phyloP scores from a whole-genome alignment of 1,140 invertebrate genomes.

The Camponotus pennsylvanicus region DNA sequence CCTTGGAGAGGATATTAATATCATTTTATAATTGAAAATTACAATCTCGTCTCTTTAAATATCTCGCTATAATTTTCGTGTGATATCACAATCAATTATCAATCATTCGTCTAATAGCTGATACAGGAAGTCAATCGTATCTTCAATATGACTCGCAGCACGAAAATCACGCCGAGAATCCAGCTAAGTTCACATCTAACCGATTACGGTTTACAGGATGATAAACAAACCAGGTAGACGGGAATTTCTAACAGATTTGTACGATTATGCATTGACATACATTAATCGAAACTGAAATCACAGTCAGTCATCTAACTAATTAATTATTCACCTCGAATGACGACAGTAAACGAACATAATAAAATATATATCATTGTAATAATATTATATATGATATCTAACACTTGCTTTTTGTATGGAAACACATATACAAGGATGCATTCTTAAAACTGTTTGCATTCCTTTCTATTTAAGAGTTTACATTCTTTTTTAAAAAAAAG shows the following conservation, averaged over 20 bases:
- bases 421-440: not conserved
- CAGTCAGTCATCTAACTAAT: not conserved
- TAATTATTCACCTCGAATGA: not conserved
- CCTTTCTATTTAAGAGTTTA: not conserved
- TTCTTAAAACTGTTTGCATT: not conserved
- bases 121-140: not conserved
- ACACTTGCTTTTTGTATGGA: not conserved
- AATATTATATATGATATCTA: not conserved
- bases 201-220: conserved; percentile 66
- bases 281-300: conserved; percentile 27
- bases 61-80: not conserved
- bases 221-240: conserved; percentile 52
- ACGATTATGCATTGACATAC: not conserved
- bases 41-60: not conserved
- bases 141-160: conserved; percentile 16
- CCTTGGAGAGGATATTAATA: not conserved
- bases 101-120: not conserved
- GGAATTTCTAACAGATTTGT: conserved; percentile 20
- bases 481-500: too few relatives aligned
- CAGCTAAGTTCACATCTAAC: conserved; percentile 66
- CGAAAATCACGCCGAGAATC: conserved; percentile 36
- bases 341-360: not conserved
- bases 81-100: not conserved
- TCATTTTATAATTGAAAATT: conserved; percentile 15
- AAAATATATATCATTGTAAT: not conserved